Evolutionary conservation across 2,797 vertebrate species (phyloP), one percentile per base, ranked within the genome.

Genomic region (Meriones psammophilus): DNA sequence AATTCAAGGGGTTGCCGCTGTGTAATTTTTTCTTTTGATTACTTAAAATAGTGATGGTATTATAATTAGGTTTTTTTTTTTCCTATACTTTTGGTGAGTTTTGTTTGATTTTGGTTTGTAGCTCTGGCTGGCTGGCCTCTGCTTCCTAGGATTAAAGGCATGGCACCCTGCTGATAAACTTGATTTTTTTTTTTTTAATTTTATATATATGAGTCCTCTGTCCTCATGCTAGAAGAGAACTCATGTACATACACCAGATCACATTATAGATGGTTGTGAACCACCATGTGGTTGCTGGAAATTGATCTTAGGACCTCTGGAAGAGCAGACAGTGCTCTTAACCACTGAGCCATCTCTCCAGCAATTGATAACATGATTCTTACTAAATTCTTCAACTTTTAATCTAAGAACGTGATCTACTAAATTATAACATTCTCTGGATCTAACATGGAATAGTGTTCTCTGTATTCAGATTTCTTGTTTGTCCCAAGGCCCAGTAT

Each of bases 401-500:
- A 88, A 66, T 66, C 22, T 74, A 88, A 81, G 50, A 86, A 80
- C 28, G 18, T 78, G 46, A 78, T 78, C 4, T 54, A 78, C 28
- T 30, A 33, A 50, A 83, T 68, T 5, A 39, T 5, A 62, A 74
- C 14, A 93, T n/a, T 83, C 24, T 68, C 39, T 24, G 62, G 71
- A 77, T 78, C 89, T 91, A 85, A 60, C 33, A 68, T n/a, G n/a
- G 77, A 80, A 18, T 85, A 68, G 60, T 8, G 60, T 66, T 64
- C 42, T 90, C 7, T 62, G 26, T 73, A 93, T 92, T 95, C 18
- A 94, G 28, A 81, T 74, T 81, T 50, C 50, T 50, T 84, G 8
- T 81, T 89, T 91, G 36, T 94, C n/a, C 36, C 69, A 74, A 12
- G 24, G 39, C 54, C 17, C 46, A 77, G 0, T 50, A 42, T 56